Base-by-base conservation (phyloP, 2,888 invertebrate genomes). In the Drosophila kanekoi region DNA sequence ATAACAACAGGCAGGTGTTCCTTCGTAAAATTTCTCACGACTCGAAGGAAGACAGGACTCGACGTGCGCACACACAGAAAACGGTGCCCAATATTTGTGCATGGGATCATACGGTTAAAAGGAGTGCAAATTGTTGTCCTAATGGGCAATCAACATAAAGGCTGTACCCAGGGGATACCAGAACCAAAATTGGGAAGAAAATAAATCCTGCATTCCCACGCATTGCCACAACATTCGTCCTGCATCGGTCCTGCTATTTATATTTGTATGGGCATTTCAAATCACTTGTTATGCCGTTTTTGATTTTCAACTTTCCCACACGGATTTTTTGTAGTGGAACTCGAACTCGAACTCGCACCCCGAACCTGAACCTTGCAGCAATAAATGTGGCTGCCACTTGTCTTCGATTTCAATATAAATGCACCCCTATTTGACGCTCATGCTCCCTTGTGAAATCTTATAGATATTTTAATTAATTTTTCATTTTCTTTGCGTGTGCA, bases 1-100 rank as follows among this genome's bases (percentile, higher is more conserved):
- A 51, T 62, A 62, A 74, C 62, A 92, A 90, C 88, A 79, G 91
- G 92, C 92, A 92, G 92, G 92, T 92, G 92, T 91, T 91, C 85
- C 79, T 79, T 79, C 67, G 70, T 74, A 91, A 91, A 89, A 89
- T 90, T 91, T 90, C 91, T 89, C 91, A 91, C 90, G 91, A 85
- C 70, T 66, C 60, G 70, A 69, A 80, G 78, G 70, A 81, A 65
- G 64, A 61, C 73, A 85, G 87, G 80, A 85, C 78, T 64, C 68
- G 69, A 61, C 58, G 37, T n/a, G 20, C 35, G 18, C 18, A 28
- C 51, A 43, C 18, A 32, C n/a, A 2, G 33, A 23, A 14, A 45
- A 32, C 48, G 56, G 47, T 33, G 54, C 37, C 43, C 67, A 54
- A 52, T 71, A 58, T 78, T 67, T 77, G 77, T 65, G 73, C 51